Base-by-base conservation (phyloP, 2,113 vertebrate genomes). In the Mustela nigripes region DNA sequence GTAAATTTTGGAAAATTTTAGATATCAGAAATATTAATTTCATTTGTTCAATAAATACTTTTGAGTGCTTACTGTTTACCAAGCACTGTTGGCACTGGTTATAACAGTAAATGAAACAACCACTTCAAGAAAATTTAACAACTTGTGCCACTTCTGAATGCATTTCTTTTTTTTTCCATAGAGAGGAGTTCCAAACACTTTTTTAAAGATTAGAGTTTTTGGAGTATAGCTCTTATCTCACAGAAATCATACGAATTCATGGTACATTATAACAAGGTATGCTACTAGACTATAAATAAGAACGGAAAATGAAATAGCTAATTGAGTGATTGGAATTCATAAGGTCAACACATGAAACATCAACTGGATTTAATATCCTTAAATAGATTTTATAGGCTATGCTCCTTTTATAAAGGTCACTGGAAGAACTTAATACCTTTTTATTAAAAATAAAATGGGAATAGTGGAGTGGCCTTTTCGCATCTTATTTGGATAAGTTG, bases 341-440 rank as follows among this genome's bases (percentile, higher is more conserved):
- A 93, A 98, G 83, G 91, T 95, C 94, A 95, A 28, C 74, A 83
- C 18, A 56, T 81, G 89, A 96, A 86, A 63, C 69, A 65, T 86
- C 93, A 95, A 78, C 85, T 12, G 12, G 19, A 89, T 76, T 92
- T 90, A 94, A 94, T 90, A 84, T 85, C 74, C 50, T 97, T 84
- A 87, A 97, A 76, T 91, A 90, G 92, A 87, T 91, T 98, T 94
- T 97, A 94, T 93, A 80, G 89, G 62, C 86, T n/a, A 1, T 84
- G 31, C 31, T 91, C 50, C 58, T 85, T 86, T 91, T 82, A 28
- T 92, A 97, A 98, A 98, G 96, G 96, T 95, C 97, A 97, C 67
- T 91, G 45, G 79, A 81, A 92, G 93, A 91, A 93, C 93, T 85
- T 91, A 96, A 82, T 96, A 89, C 67, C 60, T 97, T 98, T 98